Percentiles rank a stretch among this genome's conserved stretches.
Evolutionary conservation across 2,797 vertebrate species (phyloP).

Genomic region (Gymnothorax reevesii): DNA sequence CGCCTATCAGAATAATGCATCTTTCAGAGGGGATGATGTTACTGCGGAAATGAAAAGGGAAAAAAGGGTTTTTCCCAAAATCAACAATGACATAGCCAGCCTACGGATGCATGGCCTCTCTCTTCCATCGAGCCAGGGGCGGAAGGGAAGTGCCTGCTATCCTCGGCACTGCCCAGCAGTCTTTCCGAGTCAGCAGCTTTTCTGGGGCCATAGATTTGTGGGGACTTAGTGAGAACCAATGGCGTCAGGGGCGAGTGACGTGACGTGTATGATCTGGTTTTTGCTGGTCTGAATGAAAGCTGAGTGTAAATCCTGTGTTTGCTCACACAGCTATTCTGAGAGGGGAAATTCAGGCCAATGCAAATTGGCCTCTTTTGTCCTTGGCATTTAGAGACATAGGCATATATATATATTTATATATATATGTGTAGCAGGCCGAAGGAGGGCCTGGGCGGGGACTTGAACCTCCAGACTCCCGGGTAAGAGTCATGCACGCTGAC

Average conservation of each 20-base stretch:
- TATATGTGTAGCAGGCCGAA: no score
- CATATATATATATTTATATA: no score
- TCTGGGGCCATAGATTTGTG: neutral
- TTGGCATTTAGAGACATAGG: neutral
- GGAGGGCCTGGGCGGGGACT: no score
- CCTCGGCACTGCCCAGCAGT: neutral
- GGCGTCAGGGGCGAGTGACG: neutral
- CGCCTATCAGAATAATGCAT: constrained; percentile 21
- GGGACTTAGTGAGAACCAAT: constrained; percentile 6
- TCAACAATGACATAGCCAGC: constrained; percentile 25
- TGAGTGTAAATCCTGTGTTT: neutral
- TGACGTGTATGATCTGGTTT: neutral
- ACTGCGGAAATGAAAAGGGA: constrained; percentile 1
- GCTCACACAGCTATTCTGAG: neutral
- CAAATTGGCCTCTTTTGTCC: neutral
- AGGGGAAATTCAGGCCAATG: neutral
- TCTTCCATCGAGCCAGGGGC: neutral
- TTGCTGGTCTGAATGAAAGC: neutral
- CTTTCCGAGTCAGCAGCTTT: neutral
- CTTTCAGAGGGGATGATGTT: constrained; percentile 21
- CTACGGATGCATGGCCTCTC: neutral
- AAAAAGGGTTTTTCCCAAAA: constrained; percentile 17
- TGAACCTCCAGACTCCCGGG: no score
- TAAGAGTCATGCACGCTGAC: no score
- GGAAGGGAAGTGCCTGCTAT: constrained; percentile 10